Conservation (phyloP, 1,140 invertebrate genomes). For the Lasioglossum albipes region DNA sequence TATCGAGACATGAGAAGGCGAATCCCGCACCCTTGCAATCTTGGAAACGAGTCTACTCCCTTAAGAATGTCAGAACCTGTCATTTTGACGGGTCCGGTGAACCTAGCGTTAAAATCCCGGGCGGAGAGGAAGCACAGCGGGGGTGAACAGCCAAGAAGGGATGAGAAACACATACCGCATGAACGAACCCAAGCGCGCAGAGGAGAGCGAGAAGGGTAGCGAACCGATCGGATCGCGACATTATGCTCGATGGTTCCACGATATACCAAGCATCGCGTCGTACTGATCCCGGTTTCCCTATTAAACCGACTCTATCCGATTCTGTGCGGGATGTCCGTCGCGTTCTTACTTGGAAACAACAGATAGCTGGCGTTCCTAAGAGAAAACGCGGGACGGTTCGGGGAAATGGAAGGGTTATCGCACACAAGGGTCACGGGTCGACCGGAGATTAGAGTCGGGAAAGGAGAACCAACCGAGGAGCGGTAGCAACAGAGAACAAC, state of each 20-base stretch:
- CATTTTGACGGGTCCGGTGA: too few relatives aligned
- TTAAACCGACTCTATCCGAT: constrained; percentile 17
- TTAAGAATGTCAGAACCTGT: too few relatives aligned
- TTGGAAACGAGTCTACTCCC: too few relatives aligned
- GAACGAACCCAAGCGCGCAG: background rate
- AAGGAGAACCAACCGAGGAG: background rate
- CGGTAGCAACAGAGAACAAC: background rate
- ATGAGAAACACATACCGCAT: constrained; percentile 53
- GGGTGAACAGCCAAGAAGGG: background rate
- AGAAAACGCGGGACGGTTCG: constrained; percentile 27
- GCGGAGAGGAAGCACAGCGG: too few relatives aligned
- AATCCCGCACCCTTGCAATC: too few relatives aligned
- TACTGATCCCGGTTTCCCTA: constrained; percentile 33
- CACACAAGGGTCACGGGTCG: constrained; percentile 38
- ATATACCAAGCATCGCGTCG: constrained; percentile 44
- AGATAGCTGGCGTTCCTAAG: constrained; percentile 29
- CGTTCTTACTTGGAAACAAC: constrained; percentile 23
- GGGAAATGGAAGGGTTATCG: constrained; percentile 48
- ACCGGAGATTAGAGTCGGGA: background rate
- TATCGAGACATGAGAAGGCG: too few relatives aligned
- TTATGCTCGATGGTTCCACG: constrained; percentile 59
- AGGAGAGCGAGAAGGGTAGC: constrained; percentile 24
- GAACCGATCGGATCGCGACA: constrained; percentile 31
- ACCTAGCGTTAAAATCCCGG: too few relatives aligned
- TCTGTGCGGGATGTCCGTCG: background rate